Evolutionary conservation across 2,888 invertebrate genomes (phyloP).

Genomic region (Eristalis intricaria): DNA sequence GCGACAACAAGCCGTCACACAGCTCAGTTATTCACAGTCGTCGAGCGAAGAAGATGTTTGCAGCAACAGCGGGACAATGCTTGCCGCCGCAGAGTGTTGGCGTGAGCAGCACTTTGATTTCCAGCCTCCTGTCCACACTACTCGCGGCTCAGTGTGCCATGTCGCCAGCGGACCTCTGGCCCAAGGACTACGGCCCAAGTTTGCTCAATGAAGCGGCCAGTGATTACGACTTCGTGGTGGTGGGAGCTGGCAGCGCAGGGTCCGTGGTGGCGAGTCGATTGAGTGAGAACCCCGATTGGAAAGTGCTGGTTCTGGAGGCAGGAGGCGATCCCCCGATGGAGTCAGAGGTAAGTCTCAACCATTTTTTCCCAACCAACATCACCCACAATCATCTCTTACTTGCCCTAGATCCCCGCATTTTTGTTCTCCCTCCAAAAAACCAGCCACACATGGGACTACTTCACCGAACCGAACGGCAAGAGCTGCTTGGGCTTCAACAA

Average conservation of each 20-base stretch:
- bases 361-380: background rate
- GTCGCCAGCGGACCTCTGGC: background rate
- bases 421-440: conserved; percentile 75
- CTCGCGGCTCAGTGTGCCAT: conserved; percentile 84
- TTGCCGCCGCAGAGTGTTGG: conserved; percentile 75
- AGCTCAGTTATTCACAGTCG: background rate
- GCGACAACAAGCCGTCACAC: background rate
- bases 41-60: background rate
- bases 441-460: conserved; percentile 76
- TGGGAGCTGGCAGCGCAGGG: conserved; percentile 82
- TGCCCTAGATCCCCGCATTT: conserved; percentile 74
- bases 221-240: conserved; percentile 81
- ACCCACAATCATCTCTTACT: background rate
- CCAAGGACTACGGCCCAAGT: background rate
- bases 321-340: conserved; percentile 82
- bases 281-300: conserved; percentile 81
- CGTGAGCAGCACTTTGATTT: conserved; percentile 81
- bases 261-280: conserved; percentile 82
- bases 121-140: conserved; percentile 83
- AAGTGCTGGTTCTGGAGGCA: conserved; percentile 82
- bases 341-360: conserved; percentile 76
- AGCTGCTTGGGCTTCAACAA: conserved; percentile 74
- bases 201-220: background rate
- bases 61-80: conserved; percentile 72
- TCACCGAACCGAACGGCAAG: conserved; percentile 74